Conservation (phyloP, 2,113 vertebrate genomes). For the Tetraodon nigroviridis region DNA sequence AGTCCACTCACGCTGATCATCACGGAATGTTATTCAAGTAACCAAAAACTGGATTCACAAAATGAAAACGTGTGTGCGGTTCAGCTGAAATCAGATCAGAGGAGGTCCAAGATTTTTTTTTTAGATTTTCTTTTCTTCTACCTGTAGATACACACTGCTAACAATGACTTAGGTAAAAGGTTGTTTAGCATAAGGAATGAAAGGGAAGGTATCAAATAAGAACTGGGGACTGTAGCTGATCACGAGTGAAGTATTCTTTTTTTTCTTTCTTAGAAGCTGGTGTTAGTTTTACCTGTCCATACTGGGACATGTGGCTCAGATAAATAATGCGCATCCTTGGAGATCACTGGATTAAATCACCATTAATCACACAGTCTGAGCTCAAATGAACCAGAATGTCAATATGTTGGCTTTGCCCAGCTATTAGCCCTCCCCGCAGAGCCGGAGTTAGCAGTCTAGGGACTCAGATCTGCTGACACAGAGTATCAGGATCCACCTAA, state of each 20-base stretch:
- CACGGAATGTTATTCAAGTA: conserved; percentile 16
- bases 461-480: conserved; percentile 4
- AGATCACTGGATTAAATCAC: conserved; percentile 21
- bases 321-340: conserved; percentile 24
- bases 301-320: conserved; percentile 25
- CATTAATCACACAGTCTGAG: conserved; percentile 31
- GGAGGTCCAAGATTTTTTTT: too few species aligned
- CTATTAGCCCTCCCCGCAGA: conserved; percentile 26
- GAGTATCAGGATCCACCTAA: conserved; percentile 8
- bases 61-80: background rate
- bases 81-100: too few species aligned
- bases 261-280: conserved; percentile 10
- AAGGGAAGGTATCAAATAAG: too few species aligned
- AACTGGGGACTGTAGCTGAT: too few species aligned
- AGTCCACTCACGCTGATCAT: background rate
- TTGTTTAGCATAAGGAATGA: too few species aligned
- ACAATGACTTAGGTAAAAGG: too few species aligned
- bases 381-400: conserved; percentile 36
- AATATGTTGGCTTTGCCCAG: conserved; percentile 24
- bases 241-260: too few species aligned
- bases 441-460: conserved; percentile 17
- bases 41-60: conserved; percentile 4
- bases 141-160: too few species aligned
- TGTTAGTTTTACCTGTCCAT: conserved; percentile 35
- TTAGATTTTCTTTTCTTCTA: too few species aligned